phyloP scores from a whole-genome alignment of 2,113 vertebrate species.

The Dicerorhinus sumatrensis region DNA sequence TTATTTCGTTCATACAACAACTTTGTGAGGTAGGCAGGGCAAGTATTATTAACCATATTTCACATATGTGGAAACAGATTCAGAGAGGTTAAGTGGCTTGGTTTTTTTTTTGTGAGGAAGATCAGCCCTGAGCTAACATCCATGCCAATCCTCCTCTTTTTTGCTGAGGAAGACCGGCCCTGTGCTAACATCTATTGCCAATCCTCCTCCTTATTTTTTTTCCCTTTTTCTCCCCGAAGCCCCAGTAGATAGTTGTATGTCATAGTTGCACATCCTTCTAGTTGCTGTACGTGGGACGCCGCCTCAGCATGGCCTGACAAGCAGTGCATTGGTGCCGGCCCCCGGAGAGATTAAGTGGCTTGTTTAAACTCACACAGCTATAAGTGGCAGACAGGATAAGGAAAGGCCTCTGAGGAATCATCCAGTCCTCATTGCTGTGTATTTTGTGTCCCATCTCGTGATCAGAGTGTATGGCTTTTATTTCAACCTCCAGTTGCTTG shows the following conservation, averaged over 20 bases:
- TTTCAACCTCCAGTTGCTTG: neutral
- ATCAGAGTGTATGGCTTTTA: neutral
- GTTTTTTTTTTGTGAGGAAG: too few relatives aligned
- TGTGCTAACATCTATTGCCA: too few relatives aligned
- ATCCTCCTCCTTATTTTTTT: too few relatives aligned
- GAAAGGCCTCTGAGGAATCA: neutral
- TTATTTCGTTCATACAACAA: neutral
- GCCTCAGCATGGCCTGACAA: too few relatives aligned
- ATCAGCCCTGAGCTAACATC: too few relatives aligned
- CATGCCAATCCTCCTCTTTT: too few relatives aligned
- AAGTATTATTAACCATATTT: neutral
- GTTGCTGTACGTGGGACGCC: too few relatives aligned
- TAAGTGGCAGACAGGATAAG: neutral
- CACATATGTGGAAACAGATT: neutral
- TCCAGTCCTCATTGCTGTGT: neutral
- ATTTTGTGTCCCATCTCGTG: neutral
- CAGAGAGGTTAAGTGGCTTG: neutral
- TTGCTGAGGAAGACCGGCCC: too few relatives aligned
- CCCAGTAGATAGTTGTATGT: too few relatives aligned
- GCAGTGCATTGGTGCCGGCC: too few relatives aligned
- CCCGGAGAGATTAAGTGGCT: neutral
- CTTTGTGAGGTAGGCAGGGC: neutral
- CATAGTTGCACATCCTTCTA: too few relatives aligned
- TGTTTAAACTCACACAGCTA: conserved; percentile 5
- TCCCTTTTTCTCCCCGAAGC: too few relatives aligned